A percentile compares a stretch with the other conserved stretches of the same genome.
Conservation (phyloP, 2,797 vertebrate species). For the Champsocephalus gunnari region DNA sequence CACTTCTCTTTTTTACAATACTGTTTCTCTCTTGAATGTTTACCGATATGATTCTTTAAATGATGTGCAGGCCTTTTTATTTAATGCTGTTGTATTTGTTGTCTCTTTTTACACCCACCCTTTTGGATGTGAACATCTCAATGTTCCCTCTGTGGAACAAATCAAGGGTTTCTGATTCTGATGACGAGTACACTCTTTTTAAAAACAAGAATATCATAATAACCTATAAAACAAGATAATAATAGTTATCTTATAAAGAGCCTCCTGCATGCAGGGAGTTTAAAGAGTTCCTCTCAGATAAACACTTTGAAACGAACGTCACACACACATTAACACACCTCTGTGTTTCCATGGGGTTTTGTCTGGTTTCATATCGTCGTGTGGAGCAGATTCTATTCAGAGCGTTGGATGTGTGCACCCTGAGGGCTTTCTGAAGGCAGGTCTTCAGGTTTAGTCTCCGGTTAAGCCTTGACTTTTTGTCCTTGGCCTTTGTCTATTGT, state of each 20-base stretch:
- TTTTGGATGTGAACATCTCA: too few relatives aligned
- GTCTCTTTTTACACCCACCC: too few relatives aligned
- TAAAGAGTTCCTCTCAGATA: not conserved
- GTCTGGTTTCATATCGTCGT: not conserved
- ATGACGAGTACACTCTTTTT: too few relatives aligned
- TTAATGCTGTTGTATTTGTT: too few relatives aligned
- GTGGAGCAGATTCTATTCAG: not conserved
- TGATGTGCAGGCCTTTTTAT: too few relatives aligned
- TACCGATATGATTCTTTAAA: too few relatives aligned
- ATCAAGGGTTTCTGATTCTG: too few relatives aligned
- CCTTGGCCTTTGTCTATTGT: conserved; percentile 9
- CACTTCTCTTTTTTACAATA: too few relatives aligned
- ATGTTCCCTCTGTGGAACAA: too few relatives aligned
- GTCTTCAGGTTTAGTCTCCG: not conserved
- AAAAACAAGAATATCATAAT: too few relatives aligned
- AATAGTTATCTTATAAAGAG: not conserved
- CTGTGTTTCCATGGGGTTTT: not conserved
- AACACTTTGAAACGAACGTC: conserved; percentile 2
- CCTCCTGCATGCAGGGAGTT: not conserved
- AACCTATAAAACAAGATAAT: too few relatives aligned
- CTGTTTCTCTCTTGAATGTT: too few relatives aligned
- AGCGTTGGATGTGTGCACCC: not conserved
- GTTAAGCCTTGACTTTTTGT: conserved; percentile 9
- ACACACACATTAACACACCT: not conserved
- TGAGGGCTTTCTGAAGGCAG: not conserved